A percentile compares a stretch with the other conserved stretches of the same genome.
Evolutionary conservation across 2,797 vertebrate species (phyloP).

Genomic region (Anisognathus igniventris): DNA sequence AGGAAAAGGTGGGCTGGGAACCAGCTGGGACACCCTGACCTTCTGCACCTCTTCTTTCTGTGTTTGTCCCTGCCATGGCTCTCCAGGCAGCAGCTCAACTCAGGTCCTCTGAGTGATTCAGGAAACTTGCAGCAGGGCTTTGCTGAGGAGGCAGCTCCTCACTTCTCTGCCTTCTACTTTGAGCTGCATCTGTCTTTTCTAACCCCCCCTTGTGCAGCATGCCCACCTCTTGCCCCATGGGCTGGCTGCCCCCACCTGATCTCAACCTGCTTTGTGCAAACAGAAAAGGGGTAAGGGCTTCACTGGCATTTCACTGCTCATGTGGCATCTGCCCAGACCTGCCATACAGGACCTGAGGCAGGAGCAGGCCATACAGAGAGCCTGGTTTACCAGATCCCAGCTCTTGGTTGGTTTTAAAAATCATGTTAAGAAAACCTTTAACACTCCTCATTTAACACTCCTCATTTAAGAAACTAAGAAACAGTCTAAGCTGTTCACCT

Average conservation of each 20-base stretch:
- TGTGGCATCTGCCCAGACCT: neutral
- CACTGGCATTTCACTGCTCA: neutral
- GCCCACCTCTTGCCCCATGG: neutral
- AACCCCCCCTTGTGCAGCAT: neutral
- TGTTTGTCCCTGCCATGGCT: neutral
- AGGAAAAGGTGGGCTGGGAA: neutral
- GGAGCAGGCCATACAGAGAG: accelerated
- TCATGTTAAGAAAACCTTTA: neutral
- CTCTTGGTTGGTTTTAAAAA: neutral
- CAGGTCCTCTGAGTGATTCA: neutral
- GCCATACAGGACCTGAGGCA: accelerated
- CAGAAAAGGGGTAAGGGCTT: neutral
- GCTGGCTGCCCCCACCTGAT: neutral
- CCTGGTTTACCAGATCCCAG: neutral
- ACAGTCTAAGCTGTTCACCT: neutral
- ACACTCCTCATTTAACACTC: neutral
- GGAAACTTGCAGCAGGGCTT: neutral
- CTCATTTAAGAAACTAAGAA: neutral
- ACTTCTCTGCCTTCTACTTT: neutral
- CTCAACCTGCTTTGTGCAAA: neutral
- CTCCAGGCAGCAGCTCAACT: neutral
- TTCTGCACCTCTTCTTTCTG: neutral
- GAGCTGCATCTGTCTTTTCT: neutral
- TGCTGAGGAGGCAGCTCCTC: neutral
- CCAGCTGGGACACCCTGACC: neutral